Evolutionary conservation across 2,797 vertebrate species (phyloP).

Genomic region (Squalus acanthias): DNA sequence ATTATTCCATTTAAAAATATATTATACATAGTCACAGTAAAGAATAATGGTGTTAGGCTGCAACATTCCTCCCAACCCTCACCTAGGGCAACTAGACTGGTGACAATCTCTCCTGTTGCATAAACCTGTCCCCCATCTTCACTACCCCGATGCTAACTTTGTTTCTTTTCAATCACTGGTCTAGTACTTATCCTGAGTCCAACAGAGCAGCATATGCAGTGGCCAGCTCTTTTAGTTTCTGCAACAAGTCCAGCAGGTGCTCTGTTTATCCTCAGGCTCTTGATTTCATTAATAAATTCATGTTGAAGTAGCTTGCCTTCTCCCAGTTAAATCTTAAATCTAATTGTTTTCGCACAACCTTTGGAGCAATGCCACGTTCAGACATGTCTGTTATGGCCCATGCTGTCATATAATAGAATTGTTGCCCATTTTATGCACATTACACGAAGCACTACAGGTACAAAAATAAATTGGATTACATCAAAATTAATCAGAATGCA

Average conservation of each 20-base stretch:
- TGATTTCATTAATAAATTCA: not conserved
- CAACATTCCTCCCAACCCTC: not conserved
- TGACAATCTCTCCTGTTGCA: not conserved
- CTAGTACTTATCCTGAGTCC: not conserved
- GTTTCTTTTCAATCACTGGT: not conserved
- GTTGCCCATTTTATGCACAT: not conserved
- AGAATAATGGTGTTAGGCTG: not conserved
- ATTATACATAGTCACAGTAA: not conserved
- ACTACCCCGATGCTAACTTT: not conserved
- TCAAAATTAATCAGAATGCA: not conserved
- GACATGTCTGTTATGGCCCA: not conserved
- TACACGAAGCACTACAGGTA: not conserved
- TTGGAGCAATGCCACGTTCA: not conserved
- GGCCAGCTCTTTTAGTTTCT: not conserved
- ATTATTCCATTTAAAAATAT: not conserved
- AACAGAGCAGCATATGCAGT: not conserved
- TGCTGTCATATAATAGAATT: slow-evolving; percentile 9
- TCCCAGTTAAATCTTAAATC: not conserved
- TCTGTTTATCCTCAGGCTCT: not conserved
- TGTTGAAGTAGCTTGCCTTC: not conserved
- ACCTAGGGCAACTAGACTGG: not conserved
- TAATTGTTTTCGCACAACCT: not conserved
- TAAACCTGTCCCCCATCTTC: not conserved
- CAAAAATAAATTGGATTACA: slow-evolving; percentile 22
- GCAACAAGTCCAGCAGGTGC: not conserved